These are phyloP conservation scores for Muscidifurax raptorellus DNA, from an alignment of 1,140 invertebrate genomes.

Conservation along the genomic window DNA sequence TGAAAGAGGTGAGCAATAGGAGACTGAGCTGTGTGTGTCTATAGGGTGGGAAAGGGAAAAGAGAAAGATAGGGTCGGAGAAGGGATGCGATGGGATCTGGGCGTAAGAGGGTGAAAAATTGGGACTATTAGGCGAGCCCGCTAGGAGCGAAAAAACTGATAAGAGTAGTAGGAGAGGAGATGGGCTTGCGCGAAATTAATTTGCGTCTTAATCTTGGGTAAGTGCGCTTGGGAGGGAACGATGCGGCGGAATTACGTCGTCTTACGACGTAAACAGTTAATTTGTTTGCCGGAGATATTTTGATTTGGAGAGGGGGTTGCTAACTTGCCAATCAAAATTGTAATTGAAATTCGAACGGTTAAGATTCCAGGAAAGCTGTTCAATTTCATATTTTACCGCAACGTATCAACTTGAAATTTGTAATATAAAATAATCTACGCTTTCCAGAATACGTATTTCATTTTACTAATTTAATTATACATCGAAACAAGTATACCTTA, in stretches of 20 bases:
- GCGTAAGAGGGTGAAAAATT: slow-evolving; percentile 41
- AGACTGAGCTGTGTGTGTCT: neutral
- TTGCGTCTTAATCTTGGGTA: neutral
- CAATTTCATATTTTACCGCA: too few relatives aligned
- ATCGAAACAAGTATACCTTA: neutral
- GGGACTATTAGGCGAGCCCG: slow-evolving; percentile 20
- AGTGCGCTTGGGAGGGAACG: neutral
- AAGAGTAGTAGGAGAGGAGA: neutral
- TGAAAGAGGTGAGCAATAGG: neutral
- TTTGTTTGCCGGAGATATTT: neutral
- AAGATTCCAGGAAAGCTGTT: too few relatives aligned
- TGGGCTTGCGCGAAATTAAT: slow-evolving; percentile 34
- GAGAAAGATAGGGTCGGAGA: neutral
- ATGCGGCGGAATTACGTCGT: neutral
- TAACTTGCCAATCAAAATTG: neutral
- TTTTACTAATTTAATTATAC: too few relatives aligned
- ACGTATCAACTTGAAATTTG: too few relatives aligned
- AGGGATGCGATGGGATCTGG: neutral
- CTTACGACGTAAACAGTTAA: neutral
- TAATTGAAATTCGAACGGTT: too few relatives aligned
- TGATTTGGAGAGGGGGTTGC: neutral
- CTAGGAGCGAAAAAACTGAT: slow-evolving; percentile 7
- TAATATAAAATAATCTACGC: too few relatives aligned
- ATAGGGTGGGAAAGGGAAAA: too few relatives aligned
- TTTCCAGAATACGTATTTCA: too few relatives aligned